Conservation (phyloP, 92 coral and sea anemone species). For the Umimayanthus kanabou region DNA sequence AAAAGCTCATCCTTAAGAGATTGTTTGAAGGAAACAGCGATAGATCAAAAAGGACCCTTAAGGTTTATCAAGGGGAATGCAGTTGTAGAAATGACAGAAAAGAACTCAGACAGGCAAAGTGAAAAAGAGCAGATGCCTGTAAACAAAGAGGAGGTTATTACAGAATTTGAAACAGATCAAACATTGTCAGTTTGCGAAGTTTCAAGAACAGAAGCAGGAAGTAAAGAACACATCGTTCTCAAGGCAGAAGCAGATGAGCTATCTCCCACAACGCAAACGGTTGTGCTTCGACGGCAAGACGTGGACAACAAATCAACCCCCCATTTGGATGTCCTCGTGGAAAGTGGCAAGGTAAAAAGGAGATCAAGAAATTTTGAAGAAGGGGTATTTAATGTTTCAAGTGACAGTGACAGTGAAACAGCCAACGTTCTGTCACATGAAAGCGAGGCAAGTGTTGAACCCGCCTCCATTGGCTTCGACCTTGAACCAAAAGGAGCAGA, state of each 20-base stretch:
- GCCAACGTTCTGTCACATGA: constrained; percentile 27
- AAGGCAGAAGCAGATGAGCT: constrained; percentile 27
- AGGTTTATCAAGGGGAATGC: not conserved
- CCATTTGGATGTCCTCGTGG: constrained; percentile 54
- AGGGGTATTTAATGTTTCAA: constrained; percentile 58
- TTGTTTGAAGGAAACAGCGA: not conserved
- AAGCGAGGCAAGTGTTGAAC: constrained; percentile 14
- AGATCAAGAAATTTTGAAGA: constrained; percentile 81
- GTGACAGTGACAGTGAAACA: constrained; percentile 59
- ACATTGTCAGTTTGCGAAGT: constrained; percentile 1
- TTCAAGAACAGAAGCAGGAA: constrained; percentile 15
- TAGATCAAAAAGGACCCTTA: not conserved
- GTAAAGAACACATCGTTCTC: constrained; percentile 35
- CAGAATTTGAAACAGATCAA: constrained; percentile 4
- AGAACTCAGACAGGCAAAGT: not conserved
- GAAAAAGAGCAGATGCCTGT: not conserved
- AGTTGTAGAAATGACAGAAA: not conserved
- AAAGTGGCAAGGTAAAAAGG: constrained; percentile 84
- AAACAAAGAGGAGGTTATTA: not conserved
- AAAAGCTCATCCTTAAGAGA: constrained; percentile 22
- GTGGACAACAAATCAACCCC: not conserved
- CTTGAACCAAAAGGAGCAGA: constrained; percentile 35
- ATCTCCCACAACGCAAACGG: not conserved
- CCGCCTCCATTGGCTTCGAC: not conserved
- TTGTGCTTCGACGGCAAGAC: constrained; percentile 13